phyloP scores from a whole-genome alignment of 92 coral and sea anemone genomes.

The Epizoanthus ramosus region DNA sequence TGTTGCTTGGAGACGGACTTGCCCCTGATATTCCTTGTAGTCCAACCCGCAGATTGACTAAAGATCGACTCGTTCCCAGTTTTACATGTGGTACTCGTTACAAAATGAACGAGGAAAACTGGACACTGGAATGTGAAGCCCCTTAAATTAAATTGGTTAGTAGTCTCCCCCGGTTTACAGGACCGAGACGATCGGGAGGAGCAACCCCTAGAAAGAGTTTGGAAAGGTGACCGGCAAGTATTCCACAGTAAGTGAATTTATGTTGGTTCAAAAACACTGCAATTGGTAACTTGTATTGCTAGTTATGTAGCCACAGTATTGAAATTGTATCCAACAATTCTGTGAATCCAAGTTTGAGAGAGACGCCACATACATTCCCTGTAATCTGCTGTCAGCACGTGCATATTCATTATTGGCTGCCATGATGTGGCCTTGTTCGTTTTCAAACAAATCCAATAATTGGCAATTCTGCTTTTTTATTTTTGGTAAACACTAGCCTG shows the following conservation, averaged over 20 bases:
- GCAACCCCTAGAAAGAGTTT: slow-evolving; percentile 60
- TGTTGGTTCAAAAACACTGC: not conserved
- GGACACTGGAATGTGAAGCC: slow-evolving; percentile 41
- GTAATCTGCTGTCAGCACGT: slow-evolving; percentile 30
- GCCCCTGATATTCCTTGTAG: not conserved
- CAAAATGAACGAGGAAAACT: slow-evolving; percentile 28
- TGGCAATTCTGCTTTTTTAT: slow-evolving; percentile 25
- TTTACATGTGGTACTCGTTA: not conserved
- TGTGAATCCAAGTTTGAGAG: not conserved
- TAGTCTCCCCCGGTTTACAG: slow-evolving; percentile 63
- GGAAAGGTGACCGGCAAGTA: slow-evolving; percentile 43
- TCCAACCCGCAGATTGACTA: not conserved
- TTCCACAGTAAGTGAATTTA: slow-evolving; percentile 55
- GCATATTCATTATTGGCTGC: not conserved
- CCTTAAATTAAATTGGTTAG: slow-evolving; percentile 61
- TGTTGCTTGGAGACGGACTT: slow-evolving; percentile 78
- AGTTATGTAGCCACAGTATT: not conserved
- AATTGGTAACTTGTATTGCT: not conserved
- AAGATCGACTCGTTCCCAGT: not conserved
- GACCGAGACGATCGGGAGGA: slow-evolving; percentile 59
- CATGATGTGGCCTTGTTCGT: slow-evolving; percentile 28
- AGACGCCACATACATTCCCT: not conserved
- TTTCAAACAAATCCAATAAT: slow-evolving; percentile 17
- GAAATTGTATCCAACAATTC: not conserved
- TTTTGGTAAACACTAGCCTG: not conserved